phyloP scores from a whole-genome alignment of 2,113 vertebrate genomes.

The Tragelaphus strepsiceros region DNA sequence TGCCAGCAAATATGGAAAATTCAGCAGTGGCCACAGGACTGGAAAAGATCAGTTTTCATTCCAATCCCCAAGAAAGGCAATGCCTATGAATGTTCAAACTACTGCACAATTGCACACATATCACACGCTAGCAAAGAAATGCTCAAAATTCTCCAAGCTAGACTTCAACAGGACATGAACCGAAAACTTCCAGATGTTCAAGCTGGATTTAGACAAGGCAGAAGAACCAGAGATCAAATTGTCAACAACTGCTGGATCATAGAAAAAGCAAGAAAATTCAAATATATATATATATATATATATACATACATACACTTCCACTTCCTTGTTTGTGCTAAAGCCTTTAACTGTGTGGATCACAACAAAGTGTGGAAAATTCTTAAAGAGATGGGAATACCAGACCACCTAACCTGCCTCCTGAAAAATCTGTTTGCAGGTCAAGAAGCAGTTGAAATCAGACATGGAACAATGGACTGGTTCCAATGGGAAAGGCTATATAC shows the following conservation, averaged over 20 bases:
- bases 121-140: not conserved
- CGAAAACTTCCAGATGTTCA: not conserved
- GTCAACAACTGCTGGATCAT: not conserved
- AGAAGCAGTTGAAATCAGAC: not conserved
- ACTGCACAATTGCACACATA: not conserved
- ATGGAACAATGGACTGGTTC: not conserved
- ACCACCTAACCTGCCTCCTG: not conserved
- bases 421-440: not conserved
- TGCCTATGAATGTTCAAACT: not conserved
- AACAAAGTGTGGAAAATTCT: not conserved
- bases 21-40: not conserved
- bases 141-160: not conserved
- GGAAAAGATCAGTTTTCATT: not conserved
- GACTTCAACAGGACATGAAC: not conserved
- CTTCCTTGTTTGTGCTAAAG: not conserved
- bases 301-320: not conserved
- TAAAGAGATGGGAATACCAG: not conserved
- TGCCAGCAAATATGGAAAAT: not conserved
- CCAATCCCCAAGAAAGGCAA: not conserved
- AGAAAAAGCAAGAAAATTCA: not conserved
- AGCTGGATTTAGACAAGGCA: not conserved
- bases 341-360: not conserved
- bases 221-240: not conserved
- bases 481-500: not conserved
- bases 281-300: not conserved